phyloP scores from a whole-genome alignment of 2,888 invertebrate genomes.

The Drosophila stalkeri region DNA sequence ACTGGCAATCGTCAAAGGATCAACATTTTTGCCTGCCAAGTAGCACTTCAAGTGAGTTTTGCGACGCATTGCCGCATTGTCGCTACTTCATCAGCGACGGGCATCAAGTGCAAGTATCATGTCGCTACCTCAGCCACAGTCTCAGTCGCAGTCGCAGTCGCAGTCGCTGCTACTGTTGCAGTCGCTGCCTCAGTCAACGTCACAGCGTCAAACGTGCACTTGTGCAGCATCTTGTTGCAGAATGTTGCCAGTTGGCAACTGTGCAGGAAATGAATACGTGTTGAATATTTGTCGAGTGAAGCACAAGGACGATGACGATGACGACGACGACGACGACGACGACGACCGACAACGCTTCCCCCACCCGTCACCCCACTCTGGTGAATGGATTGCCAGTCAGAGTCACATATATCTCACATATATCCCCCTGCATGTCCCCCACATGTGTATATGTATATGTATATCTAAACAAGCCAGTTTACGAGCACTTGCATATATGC shows the following conservation, averaged over 20 bases:
- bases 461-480: constrained; percentile 44
- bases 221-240: constrained; percentile 66
- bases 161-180: neutral
- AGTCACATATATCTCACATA: constrained; percentile 8
- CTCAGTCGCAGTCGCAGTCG: neutral
- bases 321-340: neutral
- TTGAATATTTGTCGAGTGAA: constrained; percentile 80
- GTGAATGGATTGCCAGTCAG: constrained; percentile 32
- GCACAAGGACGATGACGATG: constrained; percentile 63
- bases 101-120: constrained; percentile 80
- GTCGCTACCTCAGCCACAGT: constrained; percentile 39
- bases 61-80: constrained; percentile 81
- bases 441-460: constrained; percentile 18
- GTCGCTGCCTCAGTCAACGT: constrained; percentile 30
- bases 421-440: neutral
- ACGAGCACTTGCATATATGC: constrained; percentile 38
- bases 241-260: constrained; percentile 77
- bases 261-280: constrained; percentile 82
- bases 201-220: constrained; percentile 51
- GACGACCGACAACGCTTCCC: neutral
- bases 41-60: constrained; percentile 76
- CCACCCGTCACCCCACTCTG: neutral
- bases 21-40: constrained; percentile 72
- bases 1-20: constrained; percentile 76
- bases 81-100: constrained; percentile 81